Conservation (phyloP, 2,113 vertebrate genomes). For the Pseudolaguvia tuberculata region DNA sequence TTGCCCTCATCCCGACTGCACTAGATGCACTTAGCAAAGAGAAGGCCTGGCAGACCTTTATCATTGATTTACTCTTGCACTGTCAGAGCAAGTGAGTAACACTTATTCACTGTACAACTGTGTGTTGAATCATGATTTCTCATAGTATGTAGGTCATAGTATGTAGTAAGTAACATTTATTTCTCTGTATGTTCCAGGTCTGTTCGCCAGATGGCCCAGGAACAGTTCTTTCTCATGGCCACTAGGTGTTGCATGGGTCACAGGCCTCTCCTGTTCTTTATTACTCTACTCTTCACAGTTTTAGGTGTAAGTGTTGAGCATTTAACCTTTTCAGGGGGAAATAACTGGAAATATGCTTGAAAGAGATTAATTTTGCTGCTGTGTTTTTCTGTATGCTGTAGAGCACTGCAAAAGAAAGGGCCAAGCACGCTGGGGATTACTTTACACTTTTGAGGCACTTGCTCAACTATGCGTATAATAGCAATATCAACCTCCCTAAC, state of each 20-base stretch:
- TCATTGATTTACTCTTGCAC: slow-evolving; percentile 94
- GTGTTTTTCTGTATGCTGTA: slow-evolving; percentile 48
- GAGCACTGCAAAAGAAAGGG: slow-evolving; percentile 96
- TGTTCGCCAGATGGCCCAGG: slow-evolving; percentile 97
- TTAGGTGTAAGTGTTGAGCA: slow-evolving; percentile 76
- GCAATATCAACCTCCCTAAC: slow-evolving; percentile 97
- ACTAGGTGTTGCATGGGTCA: slow-evolving; percentile 99
- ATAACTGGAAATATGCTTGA: background rate
- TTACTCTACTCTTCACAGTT: slow-evolving; percentile 96
- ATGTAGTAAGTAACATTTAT: background rate
- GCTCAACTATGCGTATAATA: slow-evolving; percentile 97
- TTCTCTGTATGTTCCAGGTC: slow-evolving; percentile 68
- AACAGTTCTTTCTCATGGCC: slow-evolving; percentile 98
- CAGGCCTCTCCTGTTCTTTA: slow-evolving; percentile 95
- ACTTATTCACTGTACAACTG: background rate
- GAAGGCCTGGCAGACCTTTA: slow-evolving; percentile 98
- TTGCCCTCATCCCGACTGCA: slow-evolving; percentile 94
- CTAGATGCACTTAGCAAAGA: slow-evolving; percentile 97
- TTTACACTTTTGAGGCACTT: slow-evolving; percentile 93
- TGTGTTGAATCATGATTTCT: too few species aligned
- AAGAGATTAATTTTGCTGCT: background rate
- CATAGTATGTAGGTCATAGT: too few species aligned
- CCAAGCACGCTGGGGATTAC: slow-evolving; percentile 96
- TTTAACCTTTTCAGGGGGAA: background rate
- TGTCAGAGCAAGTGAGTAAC: slow-evolving; percentile 96